Conservation (phyloP, 2,888 invertebrate species). For the Abrostola triplasia region DNA sequence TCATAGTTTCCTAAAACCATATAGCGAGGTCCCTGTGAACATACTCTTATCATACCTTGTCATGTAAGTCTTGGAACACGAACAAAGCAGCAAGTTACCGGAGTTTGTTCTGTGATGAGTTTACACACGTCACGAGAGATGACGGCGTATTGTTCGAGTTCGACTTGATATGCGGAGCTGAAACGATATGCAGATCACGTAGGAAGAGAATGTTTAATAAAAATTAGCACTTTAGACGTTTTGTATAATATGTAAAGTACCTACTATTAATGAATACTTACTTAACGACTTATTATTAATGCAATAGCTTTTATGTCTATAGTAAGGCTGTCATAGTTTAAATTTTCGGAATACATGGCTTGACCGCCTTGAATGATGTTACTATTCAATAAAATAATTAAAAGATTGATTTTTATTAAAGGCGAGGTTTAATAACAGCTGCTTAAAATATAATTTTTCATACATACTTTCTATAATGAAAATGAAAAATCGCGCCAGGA, state of each 20-base stretch:
- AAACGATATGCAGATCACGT: constrained; percentile 25
- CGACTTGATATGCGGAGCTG: constrained; percentile 10
- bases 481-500: constrained; percentile 33
- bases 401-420: too few relatives aligned
- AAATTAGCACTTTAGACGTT: background rate
- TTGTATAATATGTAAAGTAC: too few relatives aligned
- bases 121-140: constrained; percentile 25
- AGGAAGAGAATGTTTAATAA: constrained; percentile 20
- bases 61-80: constrained; percentile 21
- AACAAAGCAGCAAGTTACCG: constrained; percentile 22
- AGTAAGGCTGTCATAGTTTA: too few relatives aligned
- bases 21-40: background rate
- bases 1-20: background rate
- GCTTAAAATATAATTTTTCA: too few relatives aligned
- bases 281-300: background rate
- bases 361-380: too few relatives aligned
- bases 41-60: constrained; percentile 24
- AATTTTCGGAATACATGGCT: too few relatives aligned
- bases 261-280: too few relatives aligned
- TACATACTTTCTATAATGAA: constrained; percentile 26
- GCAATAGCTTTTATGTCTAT: too few relatives aligned
- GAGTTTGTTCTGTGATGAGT: constrained; percentile 33
- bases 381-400: too few relatives aligned
- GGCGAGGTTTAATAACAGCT: too few relatives aligned
- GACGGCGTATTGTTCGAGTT: constrained; percentile 26